Evolutionary conservation across 2,113 vertebrate genomes (phyloP), one percentile per base, ranked within the genome.

Genomic region (Anguilla japonica): DNA sequence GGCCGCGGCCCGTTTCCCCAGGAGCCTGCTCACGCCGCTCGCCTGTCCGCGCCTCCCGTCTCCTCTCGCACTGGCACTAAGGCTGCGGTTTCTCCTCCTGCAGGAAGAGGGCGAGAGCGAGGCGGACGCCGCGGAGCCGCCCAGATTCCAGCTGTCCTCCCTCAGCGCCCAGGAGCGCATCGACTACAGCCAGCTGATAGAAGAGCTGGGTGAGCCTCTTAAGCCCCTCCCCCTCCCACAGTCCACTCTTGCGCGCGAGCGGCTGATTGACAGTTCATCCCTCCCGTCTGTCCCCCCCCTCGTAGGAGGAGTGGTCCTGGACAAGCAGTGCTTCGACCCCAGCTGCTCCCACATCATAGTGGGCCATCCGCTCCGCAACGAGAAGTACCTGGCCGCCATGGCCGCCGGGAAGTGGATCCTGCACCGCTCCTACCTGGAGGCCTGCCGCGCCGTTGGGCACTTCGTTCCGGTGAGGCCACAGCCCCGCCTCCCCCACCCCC

Each of bases 381-480:
- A 99, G 88, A 99, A 99, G 79, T 99, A 98, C 89, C 89, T 99
- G 90, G 98, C 98, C 5, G 97, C 98, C 0, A 97, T 99, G 97
- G 98, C 98, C 18, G 97, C 98, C 0, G 98, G 98, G 0, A 99
- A 99, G 88, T 99, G 98, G 98, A 97, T 99, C 84, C 97, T 99
- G 41, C 98, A 99, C 88, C 96, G 98, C 78, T 99, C 98, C 8
- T 99, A 99, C 91, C 92, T 99, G 86, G 98, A 99, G 88, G 97
- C 98, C 0, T 99, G 97, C 41, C 95, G 98, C 85, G 91, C 94
- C 14, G 95, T 96, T 13, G 95, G 93, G 0, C 91, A 63, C 90
- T 99, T 98, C 83, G 90, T 99, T 86, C 95, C 96, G 96, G 98
- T 96, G 29, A 67, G 90, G 85, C 29, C 56, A 26, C 26, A 16